Conservation (phyloP, 2,113 vertebrate genomes). For the Dicaeum eximium region DNA sequence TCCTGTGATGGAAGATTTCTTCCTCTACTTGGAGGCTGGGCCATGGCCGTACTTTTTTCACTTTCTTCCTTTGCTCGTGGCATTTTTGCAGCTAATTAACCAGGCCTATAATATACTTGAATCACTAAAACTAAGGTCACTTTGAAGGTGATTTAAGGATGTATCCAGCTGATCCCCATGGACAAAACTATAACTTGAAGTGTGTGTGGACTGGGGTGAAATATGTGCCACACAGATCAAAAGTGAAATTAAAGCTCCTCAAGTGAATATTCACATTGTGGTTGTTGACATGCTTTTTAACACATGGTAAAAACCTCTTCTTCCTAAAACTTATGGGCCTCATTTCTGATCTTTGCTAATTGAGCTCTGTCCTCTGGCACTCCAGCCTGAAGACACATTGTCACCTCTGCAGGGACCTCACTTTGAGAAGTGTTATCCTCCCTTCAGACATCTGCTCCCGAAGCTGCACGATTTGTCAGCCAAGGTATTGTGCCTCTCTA, state of each 20-base stretch:
- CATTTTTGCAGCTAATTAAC: neutral
- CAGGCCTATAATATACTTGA: neutral
- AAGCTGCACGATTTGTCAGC: neutral
- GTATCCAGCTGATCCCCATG: neutral
- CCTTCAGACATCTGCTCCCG: neutral
- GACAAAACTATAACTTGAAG: neutral
- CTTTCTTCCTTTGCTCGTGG: neutral
- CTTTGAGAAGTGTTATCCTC: neutral
- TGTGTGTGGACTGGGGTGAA: rapidly evolving
- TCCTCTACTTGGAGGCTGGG: neutral
- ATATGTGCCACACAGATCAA: neutral
- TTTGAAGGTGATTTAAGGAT: neutral
- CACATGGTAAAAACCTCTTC: neutral
- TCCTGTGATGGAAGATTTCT: neutral
- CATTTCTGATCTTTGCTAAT: neutral
- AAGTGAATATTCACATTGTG: neutral
- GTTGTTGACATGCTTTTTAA: neutral
- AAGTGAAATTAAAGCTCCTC: neutral
- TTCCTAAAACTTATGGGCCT: neutral
- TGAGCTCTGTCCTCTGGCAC: neutral
- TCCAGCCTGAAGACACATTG: neutral
- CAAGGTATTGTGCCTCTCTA: neutral
- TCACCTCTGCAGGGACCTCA: neutral
- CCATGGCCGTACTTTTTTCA: neutral
- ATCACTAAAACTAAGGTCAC: neutral